Evolutionary conservation across 2,888 invertebrate species (phyloP).

Genomic region (Catocala nupta): DNA sequence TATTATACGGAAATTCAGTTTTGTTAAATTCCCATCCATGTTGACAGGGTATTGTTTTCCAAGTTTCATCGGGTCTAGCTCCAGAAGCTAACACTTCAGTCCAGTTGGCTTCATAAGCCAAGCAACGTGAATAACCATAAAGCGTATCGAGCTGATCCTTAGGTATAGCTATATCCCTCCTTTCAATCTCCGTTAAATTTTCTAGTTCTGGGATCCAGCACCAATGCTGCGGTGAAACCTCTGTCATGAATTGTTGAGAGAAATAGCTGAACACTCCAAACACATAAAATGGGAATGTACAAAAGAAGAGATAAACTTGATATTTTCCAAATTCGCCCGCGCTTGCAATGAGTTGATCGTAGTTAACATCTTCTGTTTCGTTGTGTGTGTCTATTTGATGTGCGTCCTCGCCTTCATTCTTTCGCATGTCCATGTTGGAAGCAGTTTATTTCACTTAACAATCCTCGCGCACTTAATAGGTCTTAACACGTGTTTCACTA

Average conservation of each 20-base stretch:
- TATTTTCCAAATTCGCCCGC: conserved; percentile 74
- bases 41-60: conserved; percentile 61
- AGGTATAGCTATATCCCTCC: conserved; percentile 67
- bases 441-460: too few relatives aligned
- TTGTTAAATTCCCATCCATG: conserved; percentile 76
- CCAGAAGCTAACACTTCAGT: conserved; percentile 60
- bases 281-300: conserved; percentile 68
- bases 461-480: too few relatives aligned
- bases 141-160: conserved; percentile 48
- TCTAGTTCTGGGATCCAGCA: conserved; percentile 71
- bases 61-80: conserved; percentile 52
- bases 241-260: conserved; percentile 71
- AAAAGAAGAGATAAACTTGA: conserved; percentile 64
- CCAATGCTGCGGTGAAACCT: conserved; percentile 72
- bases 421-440: neutral
- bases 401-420: neutral
- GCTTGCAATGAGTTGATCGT: conserved; percentile 64
- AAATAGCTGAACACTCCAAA: conserved; percentile 70
- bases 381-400: neutral
- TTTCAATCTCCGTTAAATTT: conserved; percentile 63
- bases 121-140: conserved; percentile 71
- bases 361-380: conserved; percentile 50
- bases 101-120: conserved; percentile 70
- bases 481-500: neutral
- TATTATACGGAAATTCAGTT: conserved; percentile 73